phyloP scores from a whole-genome alignment of 2,888 invertebrate genomes.

The Lepidocyrtoides sp. region DNA sequence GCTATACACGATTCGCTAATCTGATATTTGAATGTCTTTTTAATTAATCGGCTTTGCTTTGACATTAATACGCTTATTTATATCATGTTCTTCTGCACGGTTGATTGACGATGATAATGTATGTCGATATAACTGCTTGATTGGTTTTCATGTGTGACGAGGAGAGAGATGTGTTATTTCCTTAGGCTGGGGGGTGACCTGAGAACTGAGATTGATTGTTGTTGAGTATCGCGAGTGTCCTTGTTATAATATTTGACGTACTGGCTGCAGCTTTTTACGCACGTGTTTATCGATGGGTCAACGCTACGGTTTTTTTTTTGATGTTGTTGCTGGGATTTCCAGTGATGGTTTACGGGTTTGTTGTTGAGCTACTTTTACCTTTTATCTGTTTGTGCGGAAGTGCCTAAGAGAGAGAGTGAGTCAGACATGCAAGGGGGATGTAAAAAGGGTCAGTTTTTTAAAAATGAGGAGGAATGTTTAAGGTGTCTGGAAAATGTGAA shows the following conservation, averaged over 20 bases:
- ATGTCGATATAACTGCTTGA: too few relatives aligned
- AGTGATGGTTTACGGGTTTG: background rate
- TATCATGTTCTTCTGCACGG: background rate
- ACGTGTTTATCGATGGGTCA: background rate
- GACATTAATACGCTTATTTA: background rate
- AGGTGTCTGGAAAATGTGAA: too few relatives aligned
- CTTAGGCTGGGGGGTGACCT: too few relatives aligned
- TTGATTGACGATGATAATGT: background rate
- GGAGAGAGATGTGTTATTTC: background rate
- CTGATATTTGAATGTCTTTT: background rate
- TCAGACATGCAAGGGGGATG: too few relatives aligned
- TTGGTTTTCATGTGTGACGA: too few relatives aligned
- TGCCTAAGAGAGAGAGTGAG: too few relatives aligned
- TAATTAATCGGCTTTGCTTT: background rate
- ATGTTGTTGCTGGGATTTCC: background rate
- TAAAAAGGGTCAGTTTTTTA: too few relatives aligned
- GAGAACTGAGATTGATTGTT: background rate
- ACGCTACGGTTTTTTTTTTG: background rate
- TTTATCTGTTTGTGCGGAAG: too few relatives aligned
- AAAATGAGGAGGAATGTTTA: too few relatives aligned
- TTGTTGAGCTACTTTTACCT: too few relatives aligned
- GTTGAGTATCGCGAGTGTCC: background rate
- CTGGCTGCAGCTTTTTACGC: background rate
- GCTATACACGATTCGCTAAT: background rate
- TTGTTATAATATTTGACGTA: conserved; percentile 5